Evolutionary conservation across 2,797 vertebrate species (phyloP).

Genomic region (Phoebastria nigripes): DNA sequence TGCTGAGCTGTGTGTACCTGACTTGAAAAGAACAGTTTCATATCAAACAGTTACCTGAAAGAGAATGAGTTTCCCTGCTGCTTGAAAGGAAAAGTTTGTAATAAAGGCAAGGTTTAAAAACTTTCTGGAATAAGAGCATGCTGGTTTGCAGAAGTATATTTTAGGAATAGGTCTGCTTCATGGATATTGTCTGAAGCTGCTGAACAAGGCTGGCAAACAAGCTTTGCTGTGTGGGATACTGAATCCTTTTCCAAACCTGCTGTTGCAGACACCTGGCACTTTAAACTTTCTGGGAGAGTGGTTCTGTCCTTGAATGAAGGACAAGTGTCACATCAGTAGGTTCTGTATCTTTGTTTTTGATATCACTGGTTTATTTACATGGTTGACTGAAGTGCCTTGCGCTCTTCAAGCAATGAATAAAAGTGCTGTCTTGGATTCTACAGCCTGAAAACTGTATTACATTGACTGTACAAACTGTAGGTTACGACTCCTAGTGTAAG

Average conservation of each 20-base stretch:
- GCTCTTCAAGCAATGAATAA: background rate
- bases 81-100: background rate
- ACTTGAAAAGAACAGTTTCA: background rate
- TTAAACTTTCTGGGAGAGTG: background rate
- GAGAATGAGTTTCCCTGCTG: background rate
- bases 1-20: background rate
- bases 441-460: background rate
- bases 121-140: background rate
- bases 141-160: background rate
- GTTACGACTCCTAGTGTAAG: accelerated
- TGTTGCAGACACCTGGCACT: background rate
- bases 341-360: background rate
- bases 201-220: background rate
- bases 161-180: background rate
- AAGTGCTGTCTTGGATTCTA: accelerated
- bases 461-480: no score
- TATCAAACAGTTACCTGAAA: background rate
- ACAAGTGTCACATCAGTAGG: background rate
- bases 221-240: background rate
- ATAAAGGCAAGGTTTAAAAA: background rate
- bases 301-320: background rate
- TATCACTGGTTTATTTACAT: background rate
- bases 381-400: background rate
- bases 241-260: background rate
- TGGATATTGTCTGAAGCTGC: background rate